phyloP scores from a whole-genome alignment of 2,888 invertebrate genomes.

The Sylvicola cinctus region DNA sequence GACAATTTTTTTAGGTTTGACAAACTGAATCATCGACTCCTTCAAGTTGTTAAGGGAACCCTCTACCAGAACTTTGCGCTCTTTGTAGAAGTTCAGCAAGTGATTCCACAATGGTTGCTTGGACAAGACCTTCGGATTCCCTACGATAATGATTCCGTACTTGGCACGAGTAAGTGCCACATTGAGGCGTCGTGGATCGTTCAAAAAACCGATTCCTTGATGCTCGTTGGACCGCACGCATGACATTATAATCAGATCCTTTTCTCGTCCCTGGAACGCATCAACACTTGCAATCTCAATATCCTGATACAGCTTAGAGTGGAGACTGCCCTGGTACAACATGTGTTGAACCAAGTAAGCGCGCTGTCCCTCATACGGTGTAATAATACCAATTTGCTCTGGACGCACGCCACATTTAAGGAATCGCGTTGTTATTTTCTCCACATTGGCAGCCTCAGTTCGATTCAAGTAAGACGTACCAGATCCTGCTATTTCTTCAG shows the following conservation, averaged over 20 bases:
- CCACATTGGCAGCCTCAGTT: constrained; percentile 96
- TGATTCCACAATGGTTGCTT: constrained; percentile 99
- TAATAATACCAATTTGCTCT: constrained; percentile 96
- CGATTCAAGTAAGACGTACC: constrained; percentile 97
- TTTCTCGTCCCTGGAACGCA: constrained; percentile 97
- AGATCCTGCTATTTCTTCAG: constrained; percentile 96
- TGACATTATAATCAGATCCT: constrained; percentile 97
- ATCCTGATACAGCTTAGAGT: constrained; percentile 91
- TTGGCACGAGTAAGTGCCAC: constrained; percentile 95
- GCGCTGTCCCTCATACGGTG: constrained; percentile 96
- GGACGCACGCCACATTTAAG: constrained; percentile 88
- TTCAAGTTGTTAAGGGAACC: constrained; percentile 94
- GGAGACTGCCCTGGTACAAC: constrained; percentile 95
- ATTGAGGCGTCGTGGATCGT: constrained; percentile 92
- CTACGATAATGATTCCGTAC: constrained; percentile 94
- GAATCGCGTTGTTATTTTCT: constrained; percentile 91
- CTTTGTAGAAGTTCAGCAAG: constrained; percentile 89
- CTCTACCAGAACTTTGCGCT: constrained; percentile 81
- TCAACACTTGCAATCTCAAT: constrained; percentile 99
- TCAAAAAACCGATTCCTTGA: constrained; percentile 96
- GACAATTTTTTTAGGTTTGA: constrained; percentile 88
- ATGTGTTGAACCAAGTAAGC: constrained; percentile 96
- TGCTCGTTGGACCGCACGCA: constrained; percentile 98
- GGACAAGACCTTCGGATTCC: constrained; percentile 95
- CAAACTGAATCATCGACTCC: constrained; percentile 89